These are phyloP conservation scores for Furcifer pardalis DNA, from an alignment of 2,797 vertebrate genomes.

Conservation along the genomic window DNA sequence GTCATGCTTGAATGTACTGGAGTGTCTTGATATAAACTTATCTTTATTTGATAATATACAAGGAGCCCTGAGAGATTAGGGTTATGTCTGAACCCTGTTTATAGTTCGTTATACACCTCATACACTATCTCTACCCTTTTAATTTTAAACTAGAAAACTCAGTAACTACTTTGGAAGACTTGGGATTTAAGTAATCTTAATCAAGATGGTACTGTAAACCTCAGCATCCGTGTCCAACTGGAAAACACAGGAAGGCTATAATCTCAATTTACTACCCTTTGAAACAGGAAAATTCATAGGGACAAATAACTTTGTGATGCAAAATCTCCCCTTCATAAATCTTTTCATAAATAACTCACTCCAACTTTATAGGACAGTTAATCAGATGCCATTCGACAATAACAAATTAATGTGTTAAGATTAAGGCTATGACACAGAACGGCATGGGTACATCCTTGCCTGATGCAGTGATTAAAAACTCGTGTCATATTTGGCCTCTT, in stretches of 20 bases:
- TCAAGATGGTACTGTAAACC: conserved; percentile 15
- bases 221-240: conserved; percentile 42
- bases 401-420: conserved; percentile 14
- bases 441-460: conserved; percentile 5
- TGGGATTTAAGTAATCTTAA: conserved; percentile 25
- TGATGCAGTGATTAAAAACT: no score
- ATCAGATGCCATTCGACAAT: conserved; percentile 35
- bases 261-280: not conserved
- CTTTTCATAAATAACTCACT: conserved; percentile 27
- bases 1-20: no score
- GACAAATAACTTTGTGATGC: not conserved
- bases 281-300: not conserved
- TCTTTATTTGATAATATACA: not conserved
- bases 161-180: not conserved
- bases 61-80: not conserved
- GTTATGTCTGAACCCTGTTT: not conserved
- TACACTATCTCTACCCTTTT: not conserved
- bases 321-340: conserved; percentile 15
- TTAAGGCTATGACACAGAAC: conserved; percentile 20
- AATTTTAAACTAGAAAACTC: accelerated
- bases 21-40: not conserved
- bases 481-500: no score
- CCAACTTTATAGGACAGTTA: conserved; percentile 37
- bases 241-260: conserved; percentile 5
- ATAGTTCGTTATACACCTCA: conserved; percentile 29